Base-by-base conservation (phyloP, 2,797 vertebrate genomes). In the Lepus townsendii region DNA sequence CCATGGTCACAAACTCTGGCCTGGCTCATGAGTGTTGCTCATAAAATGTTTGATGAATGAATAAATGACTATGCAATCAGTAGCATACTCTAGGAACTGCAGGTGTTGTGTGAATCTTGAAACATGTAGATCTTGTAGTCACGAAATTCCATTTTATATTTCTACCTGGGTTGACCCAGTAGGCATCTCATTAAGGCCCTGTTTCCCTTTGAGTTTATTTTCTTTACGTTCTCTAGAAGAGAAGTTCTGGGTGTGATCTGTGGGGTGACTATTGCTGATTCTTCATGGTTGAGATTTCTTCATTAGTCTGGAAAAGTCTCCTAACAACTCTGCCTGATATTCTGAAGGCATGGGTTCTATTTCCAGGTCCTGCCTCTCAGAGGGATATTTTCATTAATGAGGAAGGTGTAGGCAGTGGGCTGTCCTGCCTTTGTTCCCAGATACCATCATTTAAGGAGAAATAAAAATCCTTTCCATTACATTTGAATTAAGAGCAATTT, bases 391-490 rank as follows among this genome's bases (percentile, higher is more conserved):
- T 66, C 38, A 75, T 89, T 96, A 95, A 94, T 75, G 24, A 94
- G 80, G 27, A 82, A 96, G 92, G 82, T 71, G 19, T 92, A 83
- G 68, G 76, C 52, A 96, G 62, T 62, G 80, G 88, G 65, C 7
- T 88, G 7, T 94, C 71, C 35, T 94, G 52, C 72, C 66, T 96
- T 91, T 93, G 38, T 91, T 95, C 47, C 73, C 54, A 91, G 80
- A 83, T 57, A 82, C n/a, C 7, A 27, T 94, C 84, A 75, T 65
- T 82, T 84, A 90, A 79, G 80, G 60, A 88, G 57, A 93, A 96
- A 79, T 95, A 19, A 95, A 96, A 96, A 87, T 95, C 50, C n/a
- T 92, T 95, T 92, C 69, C 35, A 88, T 89, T 93, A 65, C 26
- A 62, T 16, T 83, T 91, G 72, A 94, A 88, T 85, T 4, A 76